Evolutionary conservation across 2,113 vertebrate species (phyloP).

Genomic region (Agapornis roseicollis): DNA sequence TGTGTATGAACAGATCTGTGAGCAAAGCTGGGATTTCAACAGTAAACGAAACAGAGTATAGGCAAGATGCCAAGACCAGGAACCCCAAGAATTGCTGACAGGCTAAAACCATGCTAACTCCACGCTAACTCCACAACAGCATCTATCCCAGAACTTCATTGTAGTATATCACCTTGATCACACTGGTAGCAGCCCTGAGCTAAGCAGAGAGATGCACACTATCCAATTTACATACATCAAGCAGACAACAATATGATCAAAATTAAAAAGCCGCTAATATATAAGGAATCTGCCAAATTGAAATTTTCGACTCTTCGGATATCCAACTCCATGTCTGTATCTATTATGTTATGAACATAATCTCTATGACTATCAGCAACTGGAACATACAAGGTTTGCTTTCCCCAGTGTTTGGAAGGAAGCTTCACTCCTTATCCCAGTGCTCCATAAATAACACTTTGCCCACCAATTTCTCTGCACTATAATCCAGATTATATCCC

Average conservation of each 20-base stretch:
- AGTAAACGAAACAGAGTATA: background rate
- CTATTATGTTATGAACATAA: background rate
- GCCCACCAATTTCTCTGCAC: background rate
- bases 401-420: background rate
- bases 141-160: background rate
- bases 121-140: background rate
- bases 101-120: background rate
- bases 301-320: background rate
- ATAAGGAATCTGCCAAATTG: background rate
- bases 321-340: background rate
- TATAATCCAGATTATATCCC: background rate
- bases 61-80: background rate
- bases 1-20: background rate
- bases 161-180: background rate
- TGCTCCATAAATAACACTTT: background rate
- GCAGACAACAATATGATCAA: background rate
- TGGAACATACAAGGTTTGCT: background rate
- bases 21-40: background rate
- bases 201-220: background rate
- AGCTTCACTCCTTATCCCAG: background rate
- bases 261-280: constrained; percentile 9
- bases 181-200: background rate
- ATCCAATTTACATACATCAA: constrained; percentile 20
- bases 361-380: background rate
- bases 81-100: background rate